Percentiles rank a stretch among this genome's conserved stretches.
These are phyloP conservation scores for Pseudochirops corinnae DNA, from an alignment of 2,797 vertebrate genomes.

Conservation along the genomic window DNA sequence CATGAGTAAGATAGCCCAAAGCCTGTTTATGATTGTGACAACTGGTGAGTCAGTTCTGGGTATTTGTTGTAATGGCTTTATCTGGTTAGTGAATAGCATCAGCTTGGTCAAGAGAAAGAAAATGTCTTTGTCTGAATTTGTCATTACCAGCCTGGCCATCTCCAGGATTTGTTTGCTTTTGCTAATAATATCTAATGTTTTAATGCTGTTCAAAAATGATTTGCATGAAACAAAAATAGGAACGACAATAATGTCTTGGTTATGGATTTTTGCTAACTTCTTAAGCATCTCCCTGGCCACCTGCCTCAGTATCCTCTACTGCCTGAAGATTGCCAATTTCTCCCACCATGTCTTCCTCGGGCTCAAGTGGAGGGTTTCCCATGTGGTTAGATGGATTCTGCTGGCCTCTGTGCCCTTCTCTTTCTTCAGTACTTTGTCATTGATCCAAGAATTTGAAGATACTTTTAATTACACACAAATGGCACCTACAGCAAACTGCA, in stretches of 20 bases:
- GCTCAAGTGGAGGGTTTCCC: conserved; percentile 72
- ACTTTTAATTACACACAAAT: not conserved
- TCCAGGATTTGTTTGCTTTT: conserved; percentile 61
- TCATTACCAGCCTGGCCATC: conserved; percentile 62
- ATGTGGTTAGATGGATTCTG: conserved; percentile 57
- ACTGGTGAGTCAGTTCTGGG: conserved; percentile 57
- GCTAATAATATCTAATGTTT: conserved; percentile 39
- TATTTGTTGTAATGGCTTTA: conserved; percentile 66
- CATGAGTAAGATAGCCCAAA: conserved; percentile 16
- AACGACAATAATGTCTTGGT: not conserved
- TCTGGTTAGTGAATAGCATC: conserved; percentile 46
- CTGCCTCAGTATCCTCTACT: conserved; percentile 71
- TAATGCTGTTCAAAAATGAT: not conserved
- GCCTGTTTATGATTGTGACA: conserved; percentile 28
- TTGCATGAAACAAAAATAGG: accelerated
- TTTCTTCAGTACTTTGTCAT: not conserved
- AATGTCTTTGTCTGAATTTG: conserved; percentile 66
- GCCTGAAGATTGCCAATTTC: conserved; percentile 72
- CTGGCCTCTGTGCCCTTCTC: conserved; percentile 40
- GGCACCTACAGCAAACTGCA: conserved; percentile 15
- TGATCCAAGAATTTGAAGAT: conserved; percentile 46
- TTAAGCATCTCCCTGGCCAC: conserved; percentile 67
- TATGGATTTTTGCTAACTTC: conserved; percentile 14
- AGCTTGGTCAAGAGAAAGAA: conserved; percentile 70
- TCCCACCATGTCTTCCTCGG: conserved; percentile 66